Percentiles rank a stretch among this genome's conserved stretches.
Evolutionary conservation across 2,113 vertebrate species (phyloP).

Genomic region (Ceyx melanurus): DNA sequence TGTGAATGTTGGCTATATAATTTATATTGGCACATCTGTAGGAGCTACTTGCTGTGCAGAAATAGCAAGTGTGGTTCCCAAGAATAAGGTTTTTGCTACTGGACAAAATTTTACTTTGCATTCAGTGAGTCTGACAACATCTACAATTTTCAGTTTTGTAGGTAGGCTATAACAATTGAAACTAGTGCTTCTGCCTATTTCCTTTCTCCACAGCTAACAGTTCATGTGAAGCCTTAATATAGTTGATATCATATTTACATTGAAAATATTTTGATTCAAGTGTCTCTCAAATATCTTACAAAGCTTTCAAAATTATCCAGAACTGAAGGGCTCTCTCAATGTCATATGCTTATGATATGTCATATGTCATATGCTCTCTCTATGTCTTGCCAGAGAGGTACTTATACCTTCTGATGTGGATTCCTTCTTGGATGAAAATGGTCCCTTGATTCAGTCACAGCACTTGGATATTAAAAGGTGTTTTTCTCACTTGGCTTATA

Average conservation of each 20-base stretch:
- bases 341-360: too few relatives aligned
- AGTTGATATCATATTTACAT: neutral
- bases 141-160: neutral
- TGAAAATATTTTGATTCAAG: neutral
- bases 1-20: neutral
- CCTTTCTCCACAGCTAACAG: neutral
- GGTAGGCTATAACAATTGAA: neutral
- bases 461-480: neutral
- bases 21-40: neutral
- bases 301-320: neutral
- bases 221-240: neutral
- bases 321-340: neutral
- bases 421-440: neutral
- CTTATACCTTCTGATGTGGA: neutral
- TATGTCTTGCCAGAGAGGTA: neutral
- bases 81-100: neutral
- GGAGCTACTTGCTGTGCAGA: neutral
- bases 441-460: neutral
- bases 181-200: neutral
- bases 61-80: neutral
- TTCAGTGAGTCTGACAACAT: neutral
- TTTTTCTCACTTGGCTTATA: conserved; percentile 13
- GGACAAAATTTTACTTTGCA: neutral
- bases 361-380: too few relatives aligned
- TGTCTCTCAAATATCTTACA: neutral